Evolutionary conservation across 1,140 invertebrate species (phyloP).

Genomic region (Anagrus nilaparvatae): DNA sequence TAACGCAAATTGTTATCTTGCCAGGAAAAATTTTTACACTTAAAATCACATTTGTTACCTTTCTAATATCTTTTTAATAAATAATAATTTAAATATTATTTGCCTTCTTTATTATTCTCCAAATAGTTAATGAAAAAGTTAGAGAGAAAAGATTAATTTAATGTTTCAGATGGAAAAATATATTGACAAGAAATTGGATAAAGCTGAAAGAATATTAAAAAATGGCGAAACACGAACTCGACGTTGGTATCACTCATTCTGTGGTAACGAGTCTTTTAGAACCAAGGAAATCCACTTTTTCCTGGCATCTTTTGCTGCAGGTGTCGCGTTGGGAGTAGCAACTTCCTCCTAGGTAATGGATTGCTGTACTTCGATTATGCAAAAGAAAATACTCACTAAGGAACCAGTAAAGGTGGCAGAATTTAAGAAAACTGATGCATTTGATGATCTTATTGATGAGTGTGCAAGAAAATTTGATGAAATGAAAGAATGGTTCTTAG

Average conservation of each 20-base stretch:
- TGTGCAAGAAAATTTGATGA: slow-evolving; percentile 22
- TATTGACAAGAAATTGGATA: slow-evolving; percentile 67
- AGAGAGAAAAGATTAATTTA: neutral
- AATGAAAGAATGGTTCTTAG: slow-evolving; percentile 22
- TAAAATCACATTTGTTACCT: no score
- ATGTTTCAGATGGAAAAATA: slow-evolving; percentile 60
- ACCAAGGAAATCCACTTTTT: slow-evolving; percentile 67
- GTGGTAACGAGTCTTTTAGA: slow-evolving; percentile 48
- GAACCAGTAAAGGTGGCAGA: no score
- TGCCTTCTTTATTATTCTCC: slow-evolving; percentile 4
- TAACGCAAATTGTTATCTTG: no score
- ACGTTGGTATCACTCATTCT: slow-evolving; percentile 60
- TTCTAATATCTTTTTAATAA: no score
- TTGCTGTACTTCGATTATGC: slow-evolving; percentile 33
- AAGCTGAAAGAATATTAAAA: slow-evolving; percentile 60
- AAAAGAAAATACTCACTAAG: slow-evolving; percentile 14
- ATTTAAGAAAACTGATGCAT: slow-evolving; percentile 3
- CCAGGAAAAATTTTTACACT: no score
- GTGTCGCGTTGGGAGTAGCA: slow-evolving; percentile 55
- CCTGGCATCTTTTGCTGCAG: slow-evolving; percentile 60
- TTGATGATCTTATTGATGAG: slow-evolving; percentile 19
- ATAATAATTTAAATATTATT: no score
- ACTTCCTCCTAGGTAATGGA: slow-evolving; percentile 31
- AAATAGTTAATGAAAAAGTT: slow-evolving; percentile 7
- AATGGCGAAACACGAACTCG: slow-evolving; percentile 55